Evolutionary conservation across 2,888 invertebrate species (phyloP), one percentile per base, ranked within the genome.

Genomic region (Orthonychiurus folsomi): DNA sequence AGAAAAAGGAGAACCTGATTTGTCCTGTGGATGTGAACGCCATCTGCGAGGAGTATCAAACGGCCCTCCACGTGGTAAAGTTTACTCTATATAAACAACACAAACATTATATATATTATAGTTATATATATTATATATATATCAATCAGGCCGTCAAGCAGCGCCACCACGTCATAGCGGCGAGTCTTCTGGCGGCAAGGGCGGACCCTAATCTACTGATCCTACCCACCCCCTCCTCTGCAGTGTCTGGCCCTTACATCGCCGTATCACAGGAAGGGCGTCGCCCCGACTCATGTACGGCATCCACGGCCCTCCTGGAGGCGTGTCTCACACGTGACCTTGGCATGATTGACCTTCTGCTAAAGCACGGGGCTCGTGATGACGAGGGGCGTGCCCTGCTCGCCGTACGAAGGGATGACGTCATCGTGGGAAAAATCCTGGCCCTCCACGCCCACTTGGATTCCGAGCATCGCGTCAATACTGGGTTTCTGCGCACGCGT

Each of bases 381-480:
- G 88, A 92, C 63, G 86, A 89, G 64, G 86, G 88, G 62, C 82
- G 85, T 69, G 95, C 95, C 2, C 80, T 95, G 54, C 88, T 89
- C 3, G 86, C 88, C 1, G 78, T 81, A 24, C 85, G 85, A 71
- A 83, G 84, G 21, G 88, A 93, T 74, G 87, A 87, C 74, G 80
- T 83, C 1, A 82, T 92, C 3, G 84, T 88, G 5, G 86, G 89
- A 18, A 86, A 87, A 69, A 79, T 95, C 25, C 80, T 96, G n/a
- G 87, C 92, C 1, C 87, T 88, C 57, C 68, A 66, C 59, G 90
- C 91, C 0, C 86, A 90, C 77, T 85, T 89, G 0, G 97, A 97
- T 78, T 88, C 89, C 0, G 95, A 96, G 74, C 89, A 87, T 77
- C 90, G 91, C 78, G 86, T 97, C 56, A 94, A 95, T 79, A 92